Evolutionary conservation across 2,888 invertebrate species (phyloP).

Genomic region (Tetramorium bicarinatum): DNA sequence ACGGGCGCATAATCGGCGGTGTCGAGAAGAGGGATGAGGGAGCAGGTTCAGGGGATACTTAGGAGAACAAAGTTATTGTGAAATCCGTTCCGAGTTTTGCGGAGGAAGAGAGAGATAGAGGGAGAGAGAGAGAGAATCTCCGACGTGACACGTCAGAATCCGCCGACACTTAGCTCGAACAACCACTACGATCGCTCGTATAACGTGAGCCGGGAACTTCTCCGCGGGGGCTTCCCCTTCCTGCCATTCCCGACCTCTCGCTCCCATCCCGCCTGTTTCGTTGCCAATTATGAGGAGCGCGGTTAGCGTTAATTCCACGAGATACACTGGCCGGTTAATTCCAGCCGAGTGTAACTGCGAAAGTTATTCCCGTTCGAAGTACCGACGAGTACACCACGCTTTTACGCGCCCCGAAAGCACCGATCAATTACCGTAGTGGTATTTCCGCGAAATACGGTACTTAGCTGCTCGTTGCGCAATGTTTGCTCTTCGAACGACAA

Average conservation of each 20-base stretch:
- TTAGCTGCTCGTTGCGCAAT: not conserved
- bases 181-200: slow-evolving; percentile 41
- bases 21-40: slow-evolving; percentile 29
- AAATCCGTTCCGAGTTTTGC: slow-evolving; percentile 62
- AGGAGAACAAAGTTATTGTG: slow-evolving; percentile 54
- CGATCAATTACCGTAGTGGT: not conserved
- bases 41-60: slow-evolving; percentile 49
- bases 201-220: slow-evolving; percentile 3
- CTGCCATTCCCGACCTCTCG: not conserved
- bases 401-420: not conserved
- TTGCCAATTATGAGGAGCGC: slow-evolving; percentile 39
- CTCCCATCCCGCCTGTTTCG: slow-evolving; percentile 14
- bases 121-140: slow-evolving; percentile 12
- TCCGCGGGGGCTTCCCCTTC: slow-evolving; percentile 5
- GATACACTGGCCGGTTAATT: slow-evolving; percentile 40
- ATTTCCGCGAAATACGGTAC: not conserved
- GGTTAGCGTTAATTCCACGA: slow-evolving; percentile 38
- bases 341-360: slow-evolving; percentile 25
- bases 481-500: not conserved
- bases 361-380: slow-evolving; percentile 3
- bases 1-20: slow-evolving; percentile 70
- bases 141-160: slow-evolving; percentile 39
- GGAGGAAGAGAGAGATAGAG: not conserved
- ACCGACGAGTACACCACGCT: not conserved
- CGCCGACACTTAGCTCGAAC: slow-evolving; percentile 53